Evolutionary conservation across 2,113 vertebrate species (phyloP).

Genomic region (Saguinus midas): DNA sequence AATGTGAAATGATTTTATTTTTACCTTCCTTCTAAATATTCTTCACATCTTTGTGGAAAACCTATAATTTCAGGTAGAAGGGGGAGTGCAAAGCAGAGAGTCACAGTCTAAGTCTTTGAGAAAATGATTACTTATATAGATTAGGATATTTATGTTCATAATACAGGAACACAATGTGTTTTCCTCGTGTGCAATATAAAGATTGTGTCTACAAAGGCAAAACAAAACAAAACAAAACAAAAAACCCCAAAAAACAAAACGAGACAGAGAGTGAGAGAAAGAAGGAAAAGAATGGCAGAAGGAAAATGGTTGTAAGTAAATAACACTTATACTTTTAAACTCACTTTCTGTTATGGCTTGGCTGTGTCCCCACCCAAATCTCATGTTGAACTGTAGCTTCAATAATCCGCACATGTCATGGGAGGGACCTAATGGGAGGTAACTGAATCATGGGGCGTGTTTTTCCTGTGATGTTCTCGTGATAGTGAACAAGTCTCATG

Average conservation of each 20-base stretch:
- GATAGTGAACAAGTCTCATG: too few relatives aligned
- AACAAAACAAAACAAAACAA: background rate
- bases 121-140: background rate
- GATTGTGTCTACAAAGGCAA: background rate
- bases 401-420: too few relatives aligned
- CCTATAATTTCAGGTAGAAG: constrained; percentile 29
- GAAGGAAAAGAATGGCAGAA: background rate
- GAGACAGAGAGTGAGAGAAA: background rate
- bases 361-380: too few relatives aligned
- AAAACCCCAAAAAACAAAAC: background rate
- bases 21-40: constrained; percentile 7
- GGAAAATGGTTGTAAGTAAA: background rate
- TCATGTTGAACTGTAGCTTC: too few relatives aligned
- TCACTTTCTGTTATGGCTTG: background rate
- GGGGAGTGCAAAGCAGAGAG: background rate
- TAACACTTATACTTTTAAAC: background rate
- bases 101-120: background rate
- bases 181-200: constrained; percentile 7
- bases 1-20: constrained; percentile 45
- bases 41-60: background rate
- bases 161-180: background rate
- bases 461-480: too few relatives aligned
- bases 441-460: too few relatives aligned
- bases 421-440: too few relatives aligned
- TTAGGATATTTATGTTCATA: background rate